These are phyloP conservation scores for Cyanoramphus novaezelandiae DNA, from an alignment of 2,113 vertebrate species.

Conservation along the genomic window DNA sequence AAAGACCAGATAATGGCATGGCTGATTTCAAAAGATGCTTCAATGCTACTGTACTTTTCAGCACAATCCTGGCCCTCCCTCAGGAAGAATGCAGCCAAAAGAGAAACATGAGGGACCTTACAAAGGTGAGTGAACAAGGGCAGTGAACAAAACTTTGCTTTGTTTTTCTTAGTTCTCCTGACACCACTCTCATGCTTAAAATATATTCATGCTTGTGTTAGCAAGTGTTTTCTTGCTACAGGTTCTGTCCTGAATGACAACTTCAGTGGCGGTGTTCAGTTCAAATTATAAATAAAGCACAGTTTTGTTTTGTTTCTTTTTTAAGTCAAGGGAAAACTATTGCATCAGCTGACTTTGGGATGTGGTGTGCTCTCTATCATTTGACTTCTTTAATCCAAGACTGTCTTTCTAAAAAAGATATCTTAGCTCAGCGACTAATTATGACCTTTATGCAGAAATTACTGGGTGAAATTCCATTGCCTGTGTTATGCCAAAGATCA, in stretches of 20 bases:
- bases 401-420: conserved; percentile 42
- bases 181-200: not conserved
- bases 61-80: not conserved
- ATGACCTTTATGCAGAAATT: conserved; percentile 48
- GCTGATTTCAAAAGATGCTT: not conserved
- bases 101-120: not conserved
- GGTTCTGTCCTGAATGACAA: not conserved
- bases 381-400: conserved; percentile 53
- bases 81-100: not conserved
- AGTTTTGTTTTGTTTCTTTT: not conserved
- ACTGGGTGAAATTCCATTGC: conserved; percentile 42
- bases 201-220: not conserved
- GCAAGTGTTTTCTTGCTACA: not conserved
- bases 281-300: not conserved
- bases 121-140: not conserved
- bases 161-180: not conserved
- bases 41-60: not conserved
- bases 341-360: conserved; percentile 34
- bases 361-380: conserved; percentile 53
- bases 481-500: not conserved
- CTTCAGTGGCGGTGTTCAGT: not conserved
- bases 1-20: not conserved
- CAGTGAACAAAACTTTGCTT: not conserved
- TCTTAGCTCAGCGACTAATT: conserved; percentile 46
- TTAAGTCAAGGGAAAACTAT: not conserved